A percentile compares a stretch with the other conserved stretches of the same genome.
phyloP scores from a whole-genome alignment of 2,888 invertebrate species.

The Synergus gifuensis region DNA sequence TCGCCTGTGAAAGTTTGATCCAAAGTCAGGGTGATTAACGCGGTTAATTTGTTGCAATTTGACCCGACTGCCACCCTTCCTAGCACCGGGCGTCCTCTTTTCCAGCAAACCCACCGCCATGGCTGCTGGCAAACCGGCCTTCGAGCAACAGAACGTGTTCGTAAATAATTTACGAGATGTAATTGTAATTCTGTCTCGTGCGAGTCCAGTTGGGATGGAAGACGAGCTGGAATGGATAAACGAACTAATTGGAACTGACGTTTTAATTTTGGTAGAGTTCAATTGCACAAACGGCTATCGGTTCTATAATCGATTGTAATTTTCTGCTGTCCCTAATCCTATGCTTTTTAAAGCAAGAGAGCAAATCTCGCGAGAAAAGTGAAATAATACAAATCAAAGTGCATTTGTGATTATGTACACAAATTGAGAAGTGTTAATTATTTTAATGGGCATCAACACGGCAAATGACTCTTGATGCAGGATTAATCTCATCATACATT shows the following conservation, averaged over 20 bases:
- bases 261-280: slow-evolving; percentile 52
- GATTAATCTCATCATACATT: background rate
- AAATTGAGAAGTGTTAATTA: background rate
- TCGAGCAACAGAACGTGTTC: slow-evolving; percentile 52
- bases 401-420: background rate
- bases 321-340: slow-evolving; percentile 11
- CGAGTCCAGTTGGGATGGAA: background rate
- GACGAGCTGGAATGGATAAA: slow-evolving; percentile 53
- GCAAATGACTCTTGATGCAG: background rate
- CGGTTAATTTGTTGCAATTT: slow-evolving; percentile 75
- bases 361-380: background rate
- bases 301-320: slow-evolving; percentile 34
- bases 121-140: slow-evolving; percentile 45
- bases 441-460: background rate
- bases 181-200: slow-evolving; percentile 67
- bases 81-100: slow-evolving; percentile 41
- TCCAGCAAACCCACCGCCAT: slow-evolving; percentile 25
- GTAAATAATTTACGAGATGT: slow-evolving; percentile 72
- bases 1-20: slow-evolving; percentile 63
- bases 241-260: slow-evolving; percentile 57
- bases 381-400: slow-evolving; percentile 4
- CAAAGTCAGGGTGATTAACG: slow-evolving; percentile 69
- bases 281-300: slow-evolving; percentile 9
- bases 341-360: slow-evolving; percentile 1
- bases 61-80: slow-evolving; percentile 59